Percentiles rank a stretch among this genome's conserved stretches.
Evolutionary conservation across 2,797 vertebrate genomes (phyloP).

Genomic region (Sphaeramia orbicularis): DNA sequence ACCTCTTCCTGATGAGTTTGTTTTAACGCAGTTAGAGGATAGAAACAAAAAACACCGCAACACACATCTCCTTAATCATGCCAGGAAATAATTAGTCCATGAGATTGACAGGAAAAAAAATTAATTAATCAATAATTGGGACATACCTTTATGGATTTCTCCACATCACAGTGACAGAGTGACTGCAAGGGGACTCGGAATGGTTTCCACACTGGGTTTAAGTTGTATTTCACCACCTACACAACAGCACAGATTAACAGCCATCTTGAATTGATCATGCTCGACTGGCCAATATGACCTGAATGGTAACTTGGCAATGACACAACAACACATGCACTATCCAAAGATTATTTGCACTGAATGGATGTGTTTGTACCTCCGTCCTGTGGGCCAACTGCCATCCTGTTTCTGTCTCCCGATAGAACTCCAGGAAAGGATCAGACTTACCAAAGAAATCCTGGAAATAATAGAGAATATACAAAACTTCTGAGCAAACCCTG

Average conservation of each 20-base stretch:
- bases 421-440: constrained; percentile 97
- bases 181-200: constrained; percentile 93
- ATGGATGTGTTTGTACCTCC: constrained; percentile 84
- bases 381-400: constrained; percentile 98
- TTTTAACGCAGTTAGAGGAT: constrained; percentile 65
- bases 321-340: no score
- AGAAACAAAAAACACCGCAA: constrained; percentile 47
- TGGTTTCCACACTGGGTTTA: constrained; percentile 94
- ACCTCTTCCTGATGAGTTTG: constrained; percentile 71
- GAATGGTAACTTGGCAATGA: no score
- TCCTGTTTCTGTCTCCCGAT: constrained; percentile 90
- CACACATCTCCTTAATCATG: constrained; percentile 33
- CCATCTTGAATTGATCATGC: no score
- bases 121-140: neutral
- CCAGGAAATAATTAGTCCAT: neutral
- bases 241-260: constrained; percentile 8
- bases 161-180: constrained; percentile 93
- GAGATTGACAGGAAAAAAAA: neutral
- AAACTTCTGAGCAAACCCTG: neutral
- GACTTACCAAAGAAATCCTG: constrained; percentile 98
- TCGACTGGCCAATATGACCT: no score
- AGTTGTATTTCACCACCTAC: constrained; percentile 95
- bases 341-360: neutral
- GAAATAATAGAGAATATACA: constrained; percentile 5
- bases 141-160: constrained; percentile 93